phyloP scores from a whole-genome alignment of 1,140 invertebrate genomes.

The Argopecten irradians region DNA sequence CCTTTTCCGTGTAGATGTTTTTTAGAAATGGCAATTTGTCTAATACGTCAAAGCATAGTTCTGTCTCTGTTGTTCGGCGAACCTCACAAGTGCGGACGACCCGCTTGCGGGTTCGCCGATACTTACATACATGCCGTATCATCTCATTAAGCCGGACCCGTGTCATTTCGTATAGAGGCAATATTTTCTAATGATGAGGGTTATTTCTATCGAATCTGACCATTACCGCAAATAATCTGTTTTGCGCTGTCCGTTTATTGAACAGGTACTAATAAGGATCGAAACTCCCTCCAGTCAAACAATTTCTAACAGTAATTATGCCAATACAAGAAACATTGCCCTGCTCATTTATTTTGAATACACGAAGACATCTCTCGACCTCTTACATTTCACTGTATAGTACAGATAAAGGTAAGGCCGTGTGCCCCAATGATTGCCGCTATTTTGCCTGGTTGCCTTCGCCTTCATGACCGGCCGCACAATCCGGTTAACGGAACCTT shows the following conservation, averaged over 20 bases:
- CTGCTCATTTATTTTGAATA: not conserved
- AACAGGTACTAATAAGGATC: not conserved
- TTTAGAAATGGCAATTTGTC: not conserved
- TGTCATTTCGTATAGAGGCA: not conserved
- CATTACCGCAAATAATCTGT: conserved; percentile 10
- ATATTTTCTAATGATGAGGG: not conserved
- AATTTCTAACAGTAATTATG: not conserved
- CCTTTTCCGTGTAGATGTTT: not conserved
- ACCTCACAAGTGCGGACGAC: not conserved
- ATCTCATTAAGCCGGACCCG: not conserved
- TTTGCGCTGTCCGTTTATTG: not conserved
- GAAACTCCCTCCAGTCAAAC: not conserved
- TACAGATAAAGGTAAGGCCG: not conserved
- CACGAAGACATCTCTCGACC: not conserved
- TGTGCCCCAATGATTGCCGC: not conserved
- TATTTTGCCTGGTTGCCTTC: not conserved
- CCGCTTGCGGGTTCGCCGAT: not conserved
- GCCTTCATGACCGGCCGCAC: not conserved
- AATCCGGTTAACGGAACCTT: not conserved
- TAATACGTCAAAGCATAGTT: not conserved
- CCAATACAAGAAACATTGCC: not conserved
- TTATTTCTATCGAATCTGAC: not conserved
- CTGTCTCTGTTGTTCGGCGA: not conserved
- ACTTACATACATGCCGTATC: not conserved
- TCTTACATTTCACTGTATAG: not conserved